Base-by-base conservation (phyloP, 2,113 vertebrate species). In the Dasyprocta punctata region DNA sequence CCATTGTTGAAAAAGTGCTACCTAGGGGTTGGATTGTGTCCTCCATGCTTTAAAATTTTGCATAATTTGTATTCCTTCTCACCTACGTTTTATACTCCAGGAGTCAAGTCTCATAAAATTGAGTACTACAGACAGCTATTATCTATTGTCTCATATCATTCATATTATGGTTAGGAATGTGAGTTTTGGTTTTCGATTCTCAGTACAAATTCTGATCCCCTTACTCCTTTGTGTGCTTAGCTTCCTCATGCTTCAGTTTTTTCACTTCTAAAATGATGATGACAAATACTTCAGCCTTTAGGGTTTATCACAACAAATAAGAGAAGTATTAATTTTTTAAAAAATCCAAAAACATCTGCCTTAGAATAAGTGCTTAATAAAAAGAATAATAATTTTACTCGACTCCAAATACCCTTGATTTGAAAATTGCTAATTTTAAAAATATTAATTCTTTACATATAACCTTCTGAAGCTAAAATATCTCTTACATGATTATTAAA, bases 351-450 rank as follows among this genome's bases (percentile, higher is more conserved):
- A 84, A 92, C 88, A 56, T 36, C 19, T 95, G 20, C n/a, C 44
- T 75, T 2, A 78, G 17, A 94, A 5, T 19, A 92, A 88, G 24
- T 58, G 12, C 26, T 88, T 82, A 17, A 36, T 61, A 26, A 91
- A 63, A 73, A 58, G 36, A 92, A 33, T 65, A 9, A 81, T 19
- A 24, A 12, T 24, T 85, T 86, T 41, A 88, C 49, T 89, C 8
- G 80, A 24, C 30, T 16, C 2, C 10, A 82, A 82, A 91, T 36
- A 52, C 38, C 58, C 26, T 89, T 49, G 24, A 81, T 84, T 77
- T 93, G 56, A 28, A 97, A 82, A 20, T 56, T 44, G 33, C 86
- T 87, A 44, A 33, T 95, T 91, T 28, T 49, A 56, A 89, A 44
- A 71, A 17, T 90, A 75, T 85, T 94, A 90, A 80, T 36, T 63